Conservation (phyloP, 2,797 vertebrate species). For the Coregonus suidteri region DNA sequence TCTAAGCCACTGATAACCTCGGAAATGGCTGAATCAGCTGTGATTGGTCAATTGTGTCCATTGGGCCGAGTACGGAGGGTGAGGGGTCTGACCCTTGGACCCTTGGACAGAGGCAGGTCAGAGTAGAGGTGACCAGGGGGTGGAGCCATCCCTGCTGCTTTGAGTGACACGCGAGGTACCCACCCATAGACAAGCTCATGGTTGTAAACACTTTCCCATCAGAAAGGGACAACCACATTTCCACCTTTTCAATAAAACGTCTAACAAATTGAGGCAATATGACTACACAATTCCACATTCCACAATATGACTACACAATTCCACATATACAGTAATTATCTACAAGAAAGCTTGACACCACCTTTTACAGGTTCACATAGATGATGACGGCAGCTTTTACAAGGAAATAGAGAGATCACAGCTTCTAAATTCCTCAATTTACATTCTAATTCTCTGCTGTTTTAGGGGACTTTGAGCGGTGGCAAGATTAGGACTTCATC, state of each 20-base stretch:
- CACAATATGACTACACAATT: too few relatives aligned
- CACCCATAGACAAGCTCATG: background rate
- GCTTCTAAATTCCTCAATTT: background rate
- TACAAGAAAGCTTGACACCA: background rate
- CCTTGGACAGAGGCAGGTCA: slow-evolving; percentile 26
- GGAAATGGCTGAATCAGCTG: slow-evolving; percentile 10
- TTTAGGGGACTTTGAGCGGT: background rate
- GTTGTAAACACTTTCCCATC: background rate
- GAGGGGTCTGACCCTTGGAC: background rate
- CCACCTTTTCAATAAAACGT: background rate
- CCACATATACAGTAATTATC: background rate
- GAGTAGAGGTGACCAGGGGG: slow-evolving; percentile 3
- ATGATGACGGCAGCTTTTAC: background rate
- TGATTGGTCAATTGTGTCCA: slow-evolving; percentile 39
- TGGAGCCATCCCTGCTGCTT: slow-evolving; percentile 56
- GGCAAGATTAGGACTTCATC: slow-evolving; percentile 27
- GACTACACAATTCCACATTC: background rate
- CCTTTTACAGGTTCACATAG: background rate
- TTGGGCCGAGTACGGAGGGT: background rate
- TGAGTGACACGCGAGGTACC: slow-evolving; percentile 39
- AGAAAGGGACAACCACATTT: background rate
- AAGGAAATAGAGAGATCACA: background rate
- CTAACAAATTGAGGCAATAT: background rate
- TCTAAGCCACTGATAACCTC: slow-evolving; percentile 41
- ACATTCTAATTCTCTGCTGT: slow-evolving; percentile 1